Percentiles rank a stretch among this genome's conserved stretches.
Conservation (phyloP, 1,140 invertebrate genomes). For the Drosophila asahinai region DNA sequence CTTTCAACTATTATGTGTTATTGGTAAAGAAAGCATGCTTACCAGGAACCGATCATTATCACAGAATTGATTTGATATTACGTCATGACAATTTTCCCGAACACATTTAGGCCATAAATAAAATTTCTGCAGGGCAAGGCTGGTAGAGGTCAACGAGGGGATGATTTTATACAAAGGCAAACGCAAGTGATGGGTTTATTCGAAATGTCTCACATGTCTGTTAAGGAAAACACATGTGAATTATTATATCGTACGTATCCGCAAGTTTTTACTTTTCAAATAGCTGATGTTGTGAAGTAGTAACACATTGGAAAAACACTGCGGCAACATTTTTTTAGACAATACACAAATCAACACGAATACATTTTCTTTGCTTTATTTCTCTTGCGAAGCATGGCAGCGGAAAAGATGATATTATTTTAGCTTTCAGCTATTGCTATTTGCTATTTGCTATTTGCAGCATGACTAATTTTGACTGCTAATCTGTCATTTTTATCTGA, state of each 20-base stretch:
- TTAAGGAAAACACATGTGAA: constrained; percentile 42
- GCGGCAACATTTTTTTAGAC: constrained; percentile 44
- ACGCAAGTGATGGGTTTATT: constrained; percentile 25
- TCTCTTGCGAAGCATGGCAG: constrained; percentile 41
- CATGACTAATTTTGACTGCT: constrained; percentile 41
- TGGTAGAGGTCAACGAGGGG: constrained; percentile 35
- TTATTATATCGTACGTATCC: constrained; percentile 17
- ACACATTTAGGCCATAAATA: constrained; percentile 18
- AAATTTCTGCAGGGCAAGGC: constrained; percentile 26
- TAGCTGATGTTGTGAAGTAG: constrained; percentile 45
- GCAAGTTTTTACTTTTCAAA: constrained; percentile 41
- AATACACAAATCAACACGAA: constrained; percentile 48
- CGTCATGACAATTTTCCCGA: constrained; percentile 24
- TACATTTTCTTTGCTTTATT: constrained; percentile 19
- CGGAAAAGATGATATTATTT: constrained; percentile 29
- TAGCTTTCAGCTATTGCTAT: constrained; percentile 12
- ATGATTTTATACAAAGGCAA: constrained; percentile 23
- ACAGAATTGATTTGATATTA: constrained; percentile 16
- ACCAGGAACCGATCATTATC: constrained; percentile 22
- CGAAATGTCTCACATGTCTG: constrained; percentile 42
- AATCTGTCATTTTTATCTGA: constrained; percentile 53
- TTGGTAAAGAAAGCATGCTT: constrained; percentile 25
- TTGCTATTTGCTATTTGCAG: constrained; percentile 28
- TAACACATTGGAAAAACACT: constrained; percentile 51
- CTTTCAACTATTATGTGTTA: background rate